These are phyloP conservation scores for Anguilla obscura DNA, from an alignment of 2,797 vertebrate genomes.

Conservation along the genomic window DNA sequence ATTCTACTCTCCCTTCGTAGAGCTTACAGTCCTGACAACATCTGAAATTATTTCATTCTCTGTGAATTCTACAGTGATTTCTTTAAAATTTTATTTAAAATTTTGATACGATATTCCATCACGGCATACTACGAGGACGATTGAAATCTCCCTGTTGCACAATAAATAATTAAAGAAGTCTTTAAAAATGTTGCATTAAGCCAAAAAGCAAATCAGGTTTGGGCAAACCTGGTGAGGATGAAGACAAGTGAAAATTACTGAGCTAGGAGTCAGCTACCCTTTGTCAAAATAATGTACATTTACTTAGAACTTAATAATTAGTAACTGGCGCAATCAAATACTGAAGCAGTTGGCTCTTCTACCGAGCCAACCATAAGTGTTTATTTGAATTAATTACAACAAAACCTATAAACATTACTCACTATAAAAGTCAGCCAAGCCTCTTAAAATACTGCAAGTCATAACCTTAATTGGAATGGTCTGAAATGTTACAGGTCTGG, in stretches of 20 bases:
- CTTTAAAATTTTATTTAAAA: constrained; percentile 17
- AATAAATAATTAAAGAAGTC: constrained; percentile 32
- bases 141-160: constrained; percentile 11
- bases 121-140: constrained; percentile 10
- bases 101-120: constrained; percentile 22
- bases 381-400: constrained; percentile 31
- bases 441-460: constrained; percentile 19
- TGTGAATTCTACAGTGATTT: constrained; percentile 24
- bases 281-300: constrained; percentile 25
- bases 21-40: constrained; percentile 16
- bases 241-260: constrained; percentile 12
- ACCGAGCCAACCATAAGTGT: constrained; percentile 27
- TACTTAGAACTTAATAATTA: constrained; percentile 32
- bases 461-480: neutral
- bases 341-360: constrained; percentile 27
- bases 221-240: constrained; percentile 15
- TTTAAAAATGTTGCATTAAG: constrained; percentile 31
- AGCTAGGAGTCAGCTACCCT: constrained; percentile 24
- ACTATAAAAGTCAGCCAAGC: constrained; percentile 25
- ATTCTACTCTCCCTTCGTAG: constrained; percentile 4
- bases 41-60: constrained; percentile 5
- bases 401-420: constrained; percentile 21
- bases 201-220: constrained; percentile 13
- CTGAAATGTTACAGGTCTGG: constrained; percentile 14
- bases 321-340: constrained; percentile 32